Conservation (phyloP, 2,888 invertebrate species). For the Bhutanitis thaidina region DNA sequence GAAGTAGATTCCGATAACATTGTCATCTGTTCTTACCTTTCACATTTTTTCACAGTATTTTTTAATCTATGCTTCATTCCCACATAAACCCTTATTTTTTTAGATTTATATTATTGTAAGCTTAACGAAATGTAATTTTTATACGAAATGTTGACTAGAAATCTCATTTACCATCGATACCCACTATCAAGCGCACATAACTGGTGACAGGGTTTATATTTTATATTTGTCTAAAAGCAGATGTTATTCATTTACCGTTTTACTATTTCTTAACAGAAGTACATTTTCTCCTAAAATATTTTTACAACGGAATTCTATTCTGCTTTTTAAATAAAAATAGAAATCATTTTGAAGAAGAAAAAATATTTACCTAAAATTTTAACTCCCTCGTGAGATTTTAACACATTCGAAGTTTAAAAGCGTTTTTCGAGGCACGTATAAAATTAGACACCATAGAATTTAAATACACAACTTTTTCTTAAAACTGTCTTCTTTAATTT, state of each 20-base stretch:
- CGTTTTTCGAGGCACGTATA: neutral
- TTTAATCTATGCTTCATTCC: constrained; percentile 16
- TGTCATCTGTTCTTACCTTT: constrained; percentile 39
- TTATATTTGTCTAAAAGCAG: constrained; percentile 68
- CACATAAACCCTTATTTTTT: constrained; percentile 12
- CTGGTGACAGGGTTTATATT: constrained; percentile 72
- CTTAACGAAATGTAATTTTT: constrained; percentile 18
- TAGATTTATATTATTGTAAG: constrained; percentile 19
- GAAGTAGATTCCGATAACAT: constrained; percentile 44
- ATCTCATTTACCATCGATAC: constrained; percentile 37
- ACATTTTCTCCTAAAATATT: constrained; percentile 16
- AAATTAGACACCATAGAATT: constrained; percentile 1
- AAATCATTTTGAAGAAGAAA: constrained; percentile 4
- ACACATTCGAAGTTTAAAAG: neutral
- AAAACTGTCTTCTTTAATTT: no score
- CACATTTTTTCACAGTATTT: constrained; percentile 29
- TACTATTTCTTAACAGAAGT: constrained; percentile 11
- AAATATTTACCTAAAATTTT: constrained; percentile 16
- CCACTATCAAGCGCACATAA: constrained; percentile 63
- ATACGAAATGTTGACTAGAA: constrained; percentile 17
- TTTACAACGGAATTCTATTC: constrained; percentile 15
- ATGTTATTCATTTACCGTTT: constrained; percentile 32
- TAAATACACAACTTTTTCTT: no score
- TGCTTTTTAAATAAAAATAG: constrained; percentile 7
- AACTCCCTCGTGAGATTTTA: constrained; percentile 9